Conservation (phyloP, 2,888 invertebrate species). For the Masnerella sp. region DNA sequence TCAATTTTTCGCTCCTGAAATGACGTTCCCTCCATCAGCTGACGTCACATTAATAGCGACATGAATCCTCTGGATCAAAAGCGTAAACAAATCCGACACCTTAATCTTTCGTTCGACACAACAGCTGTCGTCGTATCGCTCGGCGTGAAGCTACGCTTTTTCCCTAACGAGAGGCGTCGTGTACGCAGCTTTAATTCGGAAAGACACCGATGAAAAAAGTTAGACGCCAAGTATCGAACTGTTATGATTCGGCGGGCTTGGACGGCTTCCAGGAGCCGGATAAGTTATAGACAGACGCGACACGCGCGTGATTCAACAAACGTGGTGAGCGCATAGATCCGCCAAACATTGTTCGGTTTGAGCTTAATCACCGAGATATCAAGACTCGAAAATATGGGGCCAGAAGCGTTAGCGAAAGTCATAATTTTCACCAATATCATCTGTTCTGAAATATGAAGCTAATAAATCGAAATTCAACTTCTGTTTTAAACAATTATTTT, state of each 20-base stretch:
- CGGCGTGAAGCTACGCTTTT: too few relatives aligned
- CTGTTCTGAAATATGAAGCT: too few relatives aligned
- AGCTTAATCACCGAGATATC: constrained; percentile 62
- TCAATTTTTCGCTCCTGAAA: too few relatives aligned
- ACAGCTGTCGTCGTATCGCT: too few relatives aligned
- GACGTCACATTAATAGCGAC: constrained; percentile 13
- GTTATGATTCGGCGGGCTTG: constrained; percentile 66
- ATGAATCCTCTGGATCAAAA: constrained; percentile 17
- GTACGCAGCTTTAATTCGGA: constrained; percentile 38
- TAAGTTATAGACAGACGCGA: constrained; percentile 65
- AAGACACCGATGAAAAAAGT: constrained; percentile 24
- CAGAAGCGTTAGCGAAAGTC: too few relatives aligned
- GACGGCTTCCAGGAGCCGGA: constrained; percentile 64
- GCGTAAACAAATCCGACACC: constrained; percentile 36
- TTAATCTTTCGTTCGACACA: too few relatives aligned
- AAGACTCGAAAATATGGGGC: constrained; percentile 65
- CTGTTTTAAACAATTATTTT: too few relatives aligned
- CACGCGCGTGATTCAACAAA: constrained; percentile 61
- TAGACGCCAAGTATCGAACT: constrained; percentile 64
- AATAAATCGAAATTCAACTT: too few relatives aligned
- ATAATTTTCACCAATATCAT: too few relatives aligned
- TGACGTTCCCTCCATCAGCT: too few relatives aligned
- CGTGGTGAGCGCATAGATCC: constrained; percentile 62
- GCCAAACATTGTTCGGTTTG: constrained; percentile 58
- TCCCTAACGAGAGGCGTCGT: too few relatives aligned